Conservation (phyloP, 2,888 invertebrate genomes). For the Galeopsomyia nigrocyanea region DNA sequence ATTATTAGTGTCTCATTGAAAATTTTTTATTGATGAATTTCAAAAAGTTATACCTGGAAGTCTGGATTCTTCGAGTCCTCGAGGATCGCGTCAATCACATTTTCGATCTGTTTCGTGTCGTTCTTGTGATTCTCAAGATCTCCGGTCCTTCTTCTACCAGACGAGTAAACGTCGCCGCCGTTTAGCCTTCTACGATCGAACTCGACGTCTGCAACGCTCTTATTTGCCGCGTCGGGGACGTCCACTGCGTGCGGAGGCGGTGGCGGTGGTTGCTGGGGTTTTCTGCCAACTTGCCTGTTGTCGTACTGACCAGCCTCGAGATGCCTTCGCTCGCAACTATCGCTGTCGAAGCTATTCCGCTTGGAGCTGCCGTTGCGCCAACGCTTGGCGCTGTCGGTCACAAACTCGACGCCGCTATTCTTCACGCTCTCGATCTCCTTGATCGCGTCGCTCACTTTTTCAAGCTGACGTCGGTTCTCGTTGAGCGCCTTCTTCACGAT, state of each 20-base stretch:
- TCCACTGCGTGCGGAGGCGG: conserved; percentile 35
- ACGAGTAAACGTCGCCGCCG: conserved; percentile 57
- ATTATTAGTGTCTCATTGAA: neutral
- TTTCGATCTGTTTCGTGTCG: conserved; percentile 69
- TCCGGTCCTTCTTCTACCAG: conserved; percentile 63
- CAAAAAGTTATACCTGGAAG: conserved; percentile 63
- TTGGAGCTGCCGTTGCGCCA: conserved; percentile 51
- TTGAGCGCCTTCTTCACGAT: conserved; percentile 66
- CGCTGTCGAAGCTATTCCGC: conserved; percentile 61
- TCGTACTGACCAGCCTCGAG: conserved; percentile 53
- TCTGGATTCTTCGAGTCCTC: conserved; percentile 68
- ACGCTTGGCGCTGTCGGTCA: conserved; percentile 40
- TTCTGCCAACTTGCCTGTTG: conserved; percentile 26
- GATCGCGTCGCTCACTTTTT: conserved; percentile 65
- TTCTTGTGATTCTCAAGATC: conserved; percentile 69
- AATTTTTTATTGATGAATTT: too few relatives aligned
- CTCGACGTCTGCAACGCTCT: conserved; percentile 56
- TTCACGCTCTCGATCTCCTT: conserved; percentile 65
- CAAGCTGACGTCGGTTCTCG: conserved; percentile 64
- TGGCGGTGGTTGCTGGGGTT: conserved; percentile 55
- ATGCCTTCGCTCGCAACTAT: conserved; percentile 49
- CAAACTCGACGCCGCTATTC: conserved; percentile 59
- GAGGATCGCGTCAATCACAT: conserved; percentile 67
- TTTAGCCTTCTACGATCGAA: conserved; percentile 57
- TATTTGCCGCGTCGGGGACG: conserved; percentile 52